phyloP scores from a whole-genome alignment of 1,140 invertebrate species.

The Zophobas morio region DNA sequence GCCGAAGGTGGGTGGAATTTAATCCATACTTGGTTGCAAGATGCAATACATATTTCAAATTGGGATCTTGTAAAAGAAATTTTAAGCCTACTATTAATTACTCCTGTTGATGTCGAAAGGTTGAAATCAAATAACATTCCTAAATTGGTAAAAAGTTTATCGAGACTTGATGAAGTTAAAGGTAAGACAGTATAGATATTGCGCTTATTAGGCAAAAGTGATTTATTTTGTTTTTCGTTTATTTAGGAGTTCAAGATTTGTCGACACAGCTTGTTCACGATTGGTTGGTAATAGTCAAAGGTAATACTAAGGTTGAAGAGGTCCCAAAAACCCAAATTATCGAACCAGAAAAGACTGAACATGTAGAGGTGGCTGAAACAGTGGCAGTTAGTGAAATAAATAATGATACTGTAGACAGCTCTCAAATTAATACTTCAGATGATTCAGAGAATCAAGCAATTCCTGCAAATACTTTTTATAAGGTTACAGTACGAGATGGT shows the following conservation, averaged over 20 bases:
- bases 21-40: slow-evolving; percentile 89
- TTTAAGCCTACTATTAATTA: slow-evolving; percentile 84
- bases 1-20: slow-evolving; percentile 91
- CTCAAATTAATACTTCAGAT: neutral
- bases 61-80: slow-evolving; percentile 89
- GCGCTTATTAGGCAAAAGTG: slow-evolving; percentile 13
- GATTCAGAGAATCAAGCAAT: slow-evolving; percentile 47
- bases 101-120: slow-evolving; percentile 90
- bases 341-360: slow-evolving; percentile 29
- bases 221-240: slow-evolving; percentile 32
- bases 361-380: slow-evolving; percentile 15
- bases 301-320: slow-evolving; percentile 66
- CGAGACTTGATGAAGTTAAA: slow-evolving; percentile 84
- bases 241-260: slow-evolving; percentile 67
- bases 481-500: slow-evolving; percentile 82
- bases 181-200: slow-evolving; percentile 70
- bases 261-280: slow-evolving; percentile 89
- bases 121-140: slow-evolving; percentile 93
- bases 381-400: slow-evolving; percentile 6
- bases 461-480: slow-evolving; percentile 70
- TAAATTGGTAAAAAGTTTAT: slow-evolving; percentile 90
- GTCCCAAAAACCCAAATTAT: neutral
- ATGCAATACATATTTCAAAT: slow-evolving; percentile 87
- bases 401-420: slow-evolving; percentile 44
- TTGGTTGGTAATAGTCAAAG: slow-evolving; percentile 91